phyloP scores from a whole-genome alignment of 2,888 invertebrate genomes.

The Steromphala cineraria region DNA sequence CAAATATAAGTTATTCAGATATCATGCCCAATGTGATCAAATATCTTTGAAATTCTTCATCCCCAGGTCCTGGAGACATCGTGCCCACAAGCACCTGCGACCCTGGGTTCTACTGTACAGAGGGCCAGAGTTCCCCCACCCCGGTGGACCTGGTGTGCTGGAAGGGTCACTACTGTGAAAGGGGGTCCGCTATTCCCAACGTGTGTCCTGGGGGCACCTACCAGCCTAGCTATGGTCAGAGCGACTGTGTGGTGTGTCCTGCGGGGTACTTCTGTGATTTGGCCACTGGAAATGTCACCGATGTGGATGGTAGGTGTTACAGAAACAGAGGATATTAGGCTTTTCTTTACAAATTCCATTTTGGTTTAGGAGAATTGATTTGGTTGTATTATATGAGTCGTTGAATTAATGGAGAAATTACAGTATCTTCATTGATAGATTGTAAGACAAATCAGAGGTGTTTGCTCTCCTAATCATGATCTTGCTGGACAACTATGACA shows the following conservation, averaged over 20 bases:
- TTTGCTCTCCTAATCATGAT: no score
- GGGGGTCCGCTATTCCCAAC: slow-evolving; percentile 57
- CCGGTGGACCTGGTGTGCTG: slow-evolving; percentile 65
- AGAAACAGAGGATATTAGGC: neutral
- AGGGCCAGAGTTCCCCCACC: slow-evolving; percentile 66
- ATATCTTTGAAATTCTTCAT: no score
- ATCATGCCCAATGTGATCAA: neutral
- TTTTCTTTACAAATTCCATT: no score
- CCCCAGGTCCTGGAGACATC: slow-evolving; percentile 65
- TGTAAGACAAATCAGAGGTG: no score
- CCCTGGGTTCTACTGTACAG: slow-evolving; percentile 71
- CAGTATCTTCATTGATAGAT: no score
- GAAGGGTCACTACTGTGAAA: slow-evolving; percentile 65
- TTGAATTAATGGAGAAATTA: no score
- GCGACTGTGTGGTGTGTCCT: slow-evolving; percentile 63
- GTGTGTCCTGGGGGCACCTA: slow-evolving; percentile 70
- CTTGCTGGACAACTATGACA: no score
- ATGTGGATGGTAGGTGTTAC: slow-evolving; percentile 38
- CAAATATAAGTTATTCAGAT: no score
- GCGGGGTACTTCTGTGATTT: slow-evolving; percentile 68
- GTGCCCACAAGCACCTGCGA: slow-evolving; percentile 60
- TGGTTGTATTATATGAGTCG: no score
- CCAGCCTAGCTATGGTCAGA: slow-evolving; percentile 60
- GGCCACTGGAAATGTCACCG: slow-evolving; percentile 43
- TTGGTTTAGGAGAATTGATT: no score